These are phyloP conservation scores for Hippocampus abdominalis DNA, from an alignment of 2,113 vertebrate species.

Conservation along the genomic window DNA sequence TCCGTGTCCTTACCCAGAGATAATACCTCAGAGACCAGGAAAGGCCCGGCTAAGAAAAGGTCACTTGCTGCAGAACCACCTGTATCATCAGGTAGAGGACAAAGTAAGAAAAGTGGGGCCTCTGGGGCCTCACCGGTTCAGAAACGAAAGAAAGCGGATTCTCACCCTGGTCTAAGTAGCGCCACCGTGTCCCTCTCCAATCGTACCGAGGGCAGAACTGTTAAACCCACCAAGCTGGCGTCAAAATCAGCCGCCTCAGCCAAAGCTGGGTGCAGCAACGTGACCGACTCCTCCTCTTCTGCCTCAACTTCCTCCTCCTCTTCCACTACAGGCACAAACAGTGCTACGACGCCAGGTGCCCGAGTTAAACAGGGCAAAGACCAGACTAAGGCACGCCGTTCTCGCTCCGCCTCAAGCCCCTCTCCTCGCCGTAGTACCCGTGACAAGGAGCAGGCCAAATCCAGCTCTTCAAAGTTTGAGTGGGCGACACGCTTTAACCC, in stretches of 20 bases:
- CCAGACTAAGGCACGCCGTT: constrained; percentile 93
- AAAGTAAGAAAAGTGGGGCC: constrained; percentile 88
- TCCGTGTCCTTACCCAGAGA: constrained; percentile 81
- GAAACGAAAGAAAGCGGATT: constrained; percentile 95
- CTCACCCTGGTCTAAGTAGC: constrained; percentile 83
- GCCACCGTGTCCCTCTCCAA: constrained; percentile 84
- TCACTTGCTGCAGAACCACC: constrained; percentile 77
- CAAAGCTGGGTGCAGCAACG: constrained; percentile 99
- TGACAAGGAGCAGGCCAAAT: constrained; percentile 94
- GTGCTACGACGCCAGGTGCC: constrained; percentile 84
- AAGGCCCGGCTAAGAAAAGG: constrained; percentile 87
- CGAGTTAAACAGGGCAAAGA: constrained; percentile 98
- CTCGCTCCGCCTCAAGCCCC: constrained; percentile 94
- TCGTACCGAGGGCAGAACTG: constrained; percentile 91
- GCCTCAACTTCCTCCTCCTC: constrained; percentile 90
- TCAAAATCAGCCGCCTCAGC: constrained; percentile 99
- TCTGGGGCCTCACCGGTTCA: constrained; percentile 83
- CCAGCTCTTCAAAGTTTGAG: constrained; percentile 97
- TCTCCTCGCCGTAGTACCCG: constrained; percentile 95
- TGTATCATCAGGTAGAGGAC: constrained; percentile 84
- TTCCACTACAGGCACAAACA: constrained; percentile 81
- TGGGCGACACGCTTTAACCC: constrained; percentile 98
- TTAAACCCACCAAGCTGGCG: constrained; percentile 99
- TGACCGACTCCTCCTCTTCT: constrained; percentile 94
- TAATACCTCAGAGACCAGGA: constrained; percentile 81